Evolutionary conservation across 2,797 vertebrate species (phyloP).

Genomic region (Sphaeramia orbicularis): DNA sequence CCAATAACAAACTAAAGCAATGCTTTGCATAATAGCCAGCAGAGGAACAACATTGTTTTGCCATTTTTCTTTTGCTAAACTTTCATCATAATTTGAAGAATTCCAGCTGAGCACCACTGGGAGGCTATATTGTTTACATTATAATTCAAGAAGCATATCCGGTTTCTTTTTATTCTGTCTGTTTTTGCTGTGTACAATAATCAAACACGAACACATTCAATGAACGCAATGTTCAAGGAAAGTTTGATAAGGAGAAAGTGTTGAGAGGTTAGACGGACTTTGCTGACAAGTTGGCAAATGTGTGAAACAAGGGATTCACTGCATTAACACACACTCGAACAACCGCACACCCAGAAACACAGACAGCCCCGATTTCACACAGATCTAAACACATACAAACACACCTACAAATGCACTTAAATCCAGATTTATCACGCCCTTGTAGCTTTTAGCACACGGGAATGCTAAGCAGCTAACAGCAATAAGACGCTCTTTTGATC

Average conservation of each 20-base stretch:
- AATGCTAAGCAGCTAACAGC: conserved; percentile 63
- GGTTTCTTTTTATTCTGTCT: too few relatives aligned
- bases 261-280: conserved; percentile 57
- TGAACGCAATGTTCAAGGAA: conserved; percentile 34
- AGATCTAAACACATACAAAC: conserved; percentile 48
- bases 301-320: conserved; percentile 75
- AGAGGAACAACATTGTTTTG: too few relatives aligned
- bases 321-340: conserved; percentile 68
- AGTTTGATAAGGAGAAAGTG: conserved; percentile 42
- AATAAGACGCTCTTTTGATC: conserved; percentile 66
- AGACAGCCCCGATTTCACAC: conserved; percentile 56
- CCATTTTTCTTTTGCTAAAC: too few relatives aligned
- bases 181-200: conserved; percentile 4
- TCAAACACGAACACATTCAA: not conserved
- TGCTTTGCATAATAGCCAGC: too few relatives aligned
- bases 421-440: conserved; percentile 73
- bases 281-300: conserved; percentile 58
- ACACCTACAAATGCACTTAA: conserved; percentile 70
- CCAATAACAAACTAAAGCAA: too few relatives aligned
- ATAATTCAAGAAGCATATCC: too few relatives aligned
- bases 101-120: too few relatives aligned
- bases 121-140: too few relatives aligned
- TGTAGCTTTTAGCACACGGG: conserved; percentile 84
- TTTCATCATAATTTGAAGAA: too few relatives aligned
- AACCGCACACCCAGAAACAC: conserved; percentile 37